Conservation (phyloP, 2,888 invertebrate species). For the Pseudococcus viburni region DNA sequence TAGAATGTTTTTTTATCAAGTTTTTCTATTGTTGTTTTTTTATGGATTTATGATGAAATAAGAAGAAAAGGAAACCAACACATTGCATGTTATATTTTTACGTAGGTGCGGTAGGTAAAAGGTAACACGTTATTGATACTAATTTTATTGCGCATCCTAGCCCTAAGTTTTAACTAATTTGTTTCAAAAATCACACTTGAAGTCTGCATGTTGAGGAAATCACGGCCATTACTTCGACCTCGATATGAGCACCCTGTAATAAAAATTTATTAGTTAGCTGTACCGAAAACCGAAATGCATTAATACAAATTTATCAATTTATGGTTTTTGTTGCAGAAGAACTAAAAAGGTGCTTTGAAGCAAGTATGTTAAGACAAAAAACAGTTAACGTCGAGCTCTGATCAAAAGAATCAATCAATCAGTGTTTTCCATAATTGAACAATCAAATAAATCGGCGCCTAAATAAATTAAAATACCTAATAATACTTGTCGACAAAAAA, state of each 20-base stretch:
- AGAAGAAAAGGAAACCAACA: background rate
- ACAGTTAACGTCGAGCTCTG: constrained; percentile 25
- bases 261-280: background rate
- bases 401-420: constrained; percentile 30
- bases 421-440: background rate
- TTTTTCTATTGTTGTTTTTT: too few relatives aligned
- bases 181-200: constrained; percentile 13
- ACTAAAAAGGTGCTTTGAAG: constrained; percentile 21
- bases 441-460: constrained; percentile 6
- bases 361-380: constrained; percentile 33
- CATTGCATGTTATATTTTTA: constrained; percentile 32
- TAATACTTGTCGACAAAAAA: too few relatives aligned
- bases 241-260: constrained; percentile 63
- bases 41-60: background rate
- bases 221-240: constrained; percentile 62
- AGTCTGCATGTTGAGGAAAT: constrained; percentile 54
- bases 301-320: background rate
- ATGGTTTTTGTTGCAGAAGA: constrained; percentile 45
- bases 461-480: constrained; percentile 21
- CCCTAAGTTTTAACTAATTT: background rate
- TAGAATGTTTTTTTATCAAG: too few relatives aligned
- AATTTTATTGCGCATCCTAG: constrained; percentile 29
- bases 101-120: too few relatives aligned
- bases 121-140: constrained; percentile 8
- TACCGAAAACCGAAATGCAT: background rate